Evolutionary conservation across 1,140 invertebrate genomes (phyloP).

Genomic region (Aphelenchoides avenae): DNA sequence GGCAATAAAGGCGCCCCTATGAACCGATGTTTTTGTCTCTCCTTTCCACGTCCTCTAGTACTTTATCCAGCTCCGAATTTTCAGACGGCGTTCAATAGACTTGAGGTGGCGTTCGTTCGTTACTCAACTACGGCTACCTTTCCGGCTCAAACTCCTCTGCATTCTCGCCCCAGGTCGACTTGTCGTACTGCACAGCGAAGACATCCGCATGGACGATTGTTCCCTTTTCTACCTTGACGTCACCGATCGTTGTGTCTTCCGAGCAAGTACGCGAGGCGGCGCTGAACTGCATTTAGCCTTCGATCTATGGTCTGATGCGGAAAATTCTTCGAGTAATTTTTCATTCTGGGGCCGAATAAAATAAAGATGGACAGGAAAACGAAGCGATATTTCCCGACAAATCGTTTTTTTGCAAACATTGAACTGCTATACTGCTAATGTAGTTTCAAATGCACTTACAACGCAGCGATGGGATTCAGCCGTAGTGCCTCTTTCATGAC

Average conservation of each 20-base stretch:
- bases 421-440: too few species aligned
- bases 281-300: slow-evolving; percentile 21
- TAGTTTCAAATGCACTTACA: slow-evolving; percentile 32
- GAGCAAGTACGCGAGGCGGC: slow-evolving; percentile 22
- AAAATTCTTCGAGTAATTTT: too few species aligned
- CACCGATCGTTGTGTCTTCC: slow-evolving; percentile 32
- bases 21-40: too few species aligned
- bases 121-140: slow-evolving; percentile 11
- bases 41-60: too few species aligned
- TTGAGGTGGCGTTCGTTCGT: not conserved
- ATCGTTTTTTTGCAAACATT: too few species aligned
- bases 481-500: slow-evolving; percentile 52
- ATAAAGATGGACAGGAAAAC: slow-evolving; percentile 4
- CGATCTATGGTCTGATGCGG: too few species aligned
- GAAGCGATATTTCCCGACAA: too few species aligned
- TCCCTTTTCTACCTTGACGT: slow-evolving; percentile 27
- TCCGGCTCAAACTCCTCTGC: slow-evolving; percentile 38
- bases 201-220: slow-evolving; percentile 29
- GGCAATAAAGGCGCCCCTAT: too few species aligned
- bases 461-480: slow-evolving; percentile 45
- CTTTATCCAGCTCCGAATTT: too few species aligned
- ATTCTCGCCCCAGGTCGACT: slow-evolving; percentile 40
- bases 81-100: not conserved
- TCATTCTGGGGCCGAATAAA: not conserved
- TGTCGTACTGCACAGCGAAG: slow-evolving; percentile 34